Evolutionary conservation across 35 echinoderm and acorn worm species (phyloP).

Genomic region (Apostichopus parvimensis): DNA sequence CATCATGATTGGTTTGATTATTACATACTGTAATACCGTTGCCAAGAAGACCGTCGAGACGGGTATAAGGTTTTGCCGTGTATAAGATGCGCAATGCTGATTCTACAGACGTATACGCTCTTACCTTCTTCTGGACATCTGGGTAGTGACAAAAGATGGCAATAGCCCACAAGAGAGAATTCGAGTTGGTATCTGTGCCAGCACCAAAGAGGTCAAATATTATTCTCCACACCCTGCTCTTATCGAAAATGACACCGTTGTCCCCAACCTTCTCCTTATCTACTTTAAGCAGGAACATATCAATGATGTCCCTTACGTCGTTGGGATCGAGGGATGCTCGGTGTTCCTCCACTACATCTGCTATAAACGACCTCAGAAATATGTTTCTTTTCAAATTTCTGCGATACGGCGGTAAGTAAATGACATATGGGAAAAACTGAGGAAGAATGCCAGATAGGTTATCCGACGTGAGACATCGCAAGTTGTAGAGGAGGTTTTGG

Average conservation of each 20-base stretch:
- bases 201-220: constrained; percentile 50
- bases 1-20: too few species aligned
- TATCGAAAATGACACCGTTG: background rate
- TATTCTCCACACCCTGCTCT: background rate
- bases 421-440: background rate
- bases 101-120: too few species aligned
- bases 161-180: constrained; percentile 33
- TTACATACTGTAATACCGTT: too few species aligned
- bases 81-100: too few species aligned
- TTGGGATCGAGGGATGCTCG: background rate
- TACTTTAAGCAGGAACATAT: constrained; percentile 23
- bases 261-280: background rate
- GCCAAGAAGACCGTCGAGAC: too few species aligned
- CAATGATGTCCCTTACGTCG: constrained; percentile 33
- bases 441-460: background rate
- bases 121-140: constrained; percentile 27
- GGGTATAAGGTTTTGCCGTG: too few species aligned
- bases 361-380: background rate
- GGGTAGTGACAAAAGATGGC: constrained; percentile 36
- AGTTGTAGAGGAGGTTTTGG: background rate
- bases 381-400: background rate
- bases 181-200: constrained; percentile 24
- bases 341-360: constrained; percentile 3
- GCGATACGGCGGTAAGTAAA: background rate
- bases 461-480: background rate